Evolutionary conservation across 2,797 vertebrate species (phyloP).

Genomic region (Pseudocheirus occidentalis): DNA sequence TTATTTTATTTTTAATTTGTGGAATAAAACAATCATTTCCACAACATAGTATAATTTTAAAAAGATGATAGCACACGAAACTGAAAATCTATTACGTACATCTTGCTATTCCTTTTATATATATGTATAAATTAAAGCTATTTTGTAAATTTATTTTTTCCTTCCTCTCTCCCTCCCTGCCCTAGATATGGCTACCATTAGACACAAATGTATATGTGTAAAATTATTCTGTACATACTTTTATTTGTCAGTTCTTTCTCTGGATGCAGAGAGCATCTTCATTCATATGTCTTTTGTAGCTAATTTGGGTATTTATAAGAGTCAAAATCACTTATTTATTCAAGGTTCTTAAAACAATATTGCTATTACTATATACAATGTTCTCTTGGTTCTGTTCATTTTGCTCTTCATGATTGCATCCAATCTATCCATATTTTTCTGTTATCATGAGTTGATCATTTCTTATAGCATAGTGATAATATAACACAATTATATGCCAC

Average conservation of each 20-base stretch:
- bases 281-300: background rate
- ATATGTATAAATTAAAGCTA: background rate
- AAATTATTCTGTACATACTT: background rate
- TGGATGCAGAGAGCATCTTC: background rate
- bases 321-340: background rate
- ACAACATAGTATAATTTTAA: background rate
- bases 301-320: background rate
- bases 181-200: background rate
- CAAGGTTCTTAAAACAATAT: background rate
- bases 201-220: background rate
- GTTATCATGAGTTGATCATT: background rate
- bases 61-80: background rate
- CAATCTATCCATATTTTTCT: background rate
- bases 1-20: background rate
- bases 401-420: background rate
- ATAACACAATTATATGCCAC: background rate
- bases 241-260: background rate
- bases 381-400: background rate
- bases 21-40: background rate
- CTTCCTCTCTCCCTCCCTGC: fast-evolving
- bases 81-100: background rate
- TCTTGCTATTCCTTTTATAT: background rate
- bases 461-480: background rate
- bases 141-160: background rate
- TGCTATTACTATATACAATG: background rate